Percentiles rank a stretch among this genome's conserved stretches.
Conservation (phyloP, 1,140 invertebrate genomes). For the Pogonus chalceus region DNA sequence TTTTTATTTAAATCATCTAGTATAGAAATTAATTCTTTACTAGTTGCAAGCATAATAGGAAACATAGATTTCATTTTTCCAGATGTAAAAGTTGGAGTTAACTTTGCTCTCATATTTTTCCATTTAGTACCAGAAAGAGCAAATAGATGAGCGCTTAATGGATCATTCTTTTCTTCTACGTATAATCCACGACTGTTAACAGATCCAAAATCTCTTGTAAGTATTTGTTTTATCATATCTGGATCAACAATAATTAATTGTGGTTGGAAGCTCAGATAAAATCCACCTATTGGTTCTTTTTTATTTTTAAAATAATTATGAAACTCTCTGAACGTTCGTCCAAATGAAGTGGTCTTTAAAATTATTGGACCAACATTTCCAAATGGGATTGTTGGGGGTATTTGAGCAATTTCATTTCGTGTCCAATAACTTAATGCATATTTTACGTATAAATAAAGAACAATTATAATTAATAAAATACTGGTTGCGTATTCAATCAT, state of each 20-base stretch:
- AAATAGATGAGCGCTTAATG: slow-evolving; percentile 39
- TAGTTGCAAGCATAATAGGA: slow-evolving; percentile 4
- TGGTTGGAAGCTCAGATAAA: not conserved
- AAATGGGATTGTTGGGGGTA: slow-evolving; percentile 23
- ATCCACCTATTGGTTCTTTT: not conserved
- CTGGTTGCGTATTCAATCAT: not conserved
- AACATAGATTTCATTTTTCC: slow-evolving; percentile 41
- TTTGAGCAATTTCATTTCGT: slow-evolving; percentile 19
- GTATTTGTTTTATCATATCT: slow-evolving; percentile 37
- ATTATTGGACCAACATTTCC: not conserved
- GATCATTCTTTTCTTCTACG: slow-evolving; percentile 34
- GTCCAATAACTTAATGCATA: not conserved
- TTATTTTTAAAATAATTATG: not conserved
- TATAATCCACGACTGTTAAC: slow-evolving; percentile 38
- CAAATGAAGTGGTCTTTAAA: not conserved
- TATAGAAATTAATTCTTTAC: slow-evolving; percentile 15
- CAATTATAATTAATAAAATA: slow-evolving; percentile 19
- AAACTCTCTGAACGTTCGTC: not conserved
- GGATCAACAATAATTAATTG: slow-evolving; percentile 30
- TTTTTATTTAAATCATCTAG: slow-evolving; percentile 10
- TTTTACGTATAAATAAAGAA: slow-evolving; percentile 11
- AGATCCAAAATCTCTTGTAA: slow-evolving; percentile 39
- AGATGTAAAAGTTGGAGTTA: slow-evolving; percentile 42
- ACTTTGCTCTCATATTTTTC: slow-evolving; percentile 35
- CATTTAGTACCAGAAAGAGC: slow-evolving; percentile 34